Conservation (phyloP, 2,113 vertebrate genomes). For the Oceanites oceanicus region DNA sequence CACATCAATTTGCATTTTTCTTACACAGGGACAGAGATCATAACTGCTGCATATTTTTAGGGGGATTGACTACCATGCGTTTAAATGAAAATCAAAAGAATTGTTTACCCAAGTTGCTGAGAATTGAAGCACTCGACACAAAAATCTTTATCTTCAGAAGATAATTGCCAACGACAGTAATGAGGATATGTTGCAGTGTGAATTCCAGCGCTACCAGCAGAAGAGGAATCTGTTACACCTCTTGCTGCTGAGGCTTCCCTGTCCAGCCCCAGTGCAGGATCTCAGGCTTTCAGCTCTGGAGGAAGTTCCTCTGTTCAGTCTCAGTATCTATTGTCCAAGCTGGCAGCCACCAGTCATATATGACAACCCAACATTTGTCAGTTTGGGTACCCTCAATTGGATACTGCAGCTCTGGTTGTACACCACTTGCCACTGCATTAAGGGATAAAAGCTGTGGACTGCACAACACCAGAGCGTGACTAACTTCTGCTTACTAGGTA, state of each 20-base stretch:
- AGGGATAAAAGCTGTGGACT: background rate
- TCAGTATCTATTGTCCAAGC: background rate
- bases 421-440: background rate
- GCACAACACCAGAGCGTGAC: accelerated
- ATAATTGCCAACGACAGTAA: background rate
- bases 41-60: background rate
- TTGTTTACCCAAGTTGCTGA: background rate
- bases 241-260: background rate
- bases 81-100: background rate
- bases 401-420: background rate
- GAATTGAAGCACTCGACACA: background rate
- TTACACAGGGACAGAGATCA: background rate
- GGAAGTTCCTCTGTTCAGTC: background rate
- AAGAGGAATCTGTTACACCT: background rate
- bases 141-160: background rate
- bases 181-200: background rate
- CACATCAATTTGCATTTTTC: background rate
- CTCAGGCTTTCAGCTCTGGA: background rate
- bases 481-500: background rate
- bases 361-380: background rate
- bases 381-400: background rate
- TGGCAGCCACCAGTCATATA: background rate
- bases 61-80: background rate
- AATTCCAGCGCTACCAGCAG: background rate
- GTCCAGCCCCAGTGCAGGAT: background rate